Percentiles rank a stretch among this genome's conserved stretches.
Evolutionary conservation across 1,140 invertebrate species (phyloP).

Genomic region (Brachystomella parvula): DNA sequence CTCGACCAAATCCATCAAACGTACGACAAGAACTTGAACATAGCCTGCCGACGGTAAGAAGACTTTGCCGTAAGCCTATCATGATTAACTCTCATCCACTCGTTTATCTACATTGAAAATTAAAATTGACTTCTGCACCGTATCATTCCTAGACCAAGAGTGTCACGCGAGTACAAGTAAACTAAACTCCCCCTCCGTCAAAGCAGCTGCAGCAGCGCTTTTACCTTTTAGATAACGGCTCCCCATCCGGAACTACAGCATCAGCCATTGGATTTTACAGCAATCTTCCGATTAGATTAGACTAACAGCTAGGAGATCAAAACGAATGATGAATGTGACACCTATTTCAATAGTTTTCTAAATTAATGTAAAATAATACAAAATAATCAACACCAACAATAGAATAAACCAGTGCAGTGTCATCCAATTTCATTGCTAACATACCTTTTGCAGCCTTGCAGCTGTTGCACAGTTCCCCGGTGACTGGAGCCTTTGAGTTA

Average conservation of each 20-base stretch:
- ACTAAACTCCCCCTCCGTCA: background rate
- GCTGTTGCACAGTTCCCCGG: too few relatives aligned
- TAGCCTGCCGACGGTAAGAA: background rate
- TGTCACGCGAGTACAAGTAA: background rate
- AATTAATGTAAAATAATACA: too few relatives aligned
- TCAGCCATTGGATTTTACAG: conserved; percentile 23
- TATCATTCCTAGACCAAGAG: background rate
- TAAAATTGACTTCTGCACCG: background rate
- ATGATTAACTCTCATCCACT: background rate
- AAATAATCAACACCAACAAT: too few relatives aligned
- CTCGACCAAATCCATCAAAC: too few relatives aligned
- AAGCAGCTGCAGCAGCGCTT: background rate
- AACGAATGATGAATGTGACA: too few relatives aligned
- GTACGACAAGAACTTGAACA: background rate
- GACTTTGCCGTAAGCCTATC: background rate
- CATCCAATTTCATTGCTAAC: too few relatives aligned
- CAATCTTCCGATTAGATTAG: background rate
- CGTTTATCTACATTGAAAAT: background rate
- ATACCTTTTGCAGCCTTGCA: too few relatives aligned
- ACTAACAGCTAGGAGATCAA: too few relatives aligned
- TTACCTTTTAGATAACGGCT: conserved; percentile 23
- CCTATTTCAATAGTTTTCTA: too few relatives aligned
- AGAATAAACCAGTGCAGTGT: too few relatives aligned
- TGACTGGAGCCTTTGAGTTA: too few relatives aligned
- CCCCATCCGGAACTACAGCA: conserved; percentile 9